Evolutionary conservation across 64 coral and sea anemone genomes (phyloP).

Genomic region (Stichodactyla mertensii): DNA sequence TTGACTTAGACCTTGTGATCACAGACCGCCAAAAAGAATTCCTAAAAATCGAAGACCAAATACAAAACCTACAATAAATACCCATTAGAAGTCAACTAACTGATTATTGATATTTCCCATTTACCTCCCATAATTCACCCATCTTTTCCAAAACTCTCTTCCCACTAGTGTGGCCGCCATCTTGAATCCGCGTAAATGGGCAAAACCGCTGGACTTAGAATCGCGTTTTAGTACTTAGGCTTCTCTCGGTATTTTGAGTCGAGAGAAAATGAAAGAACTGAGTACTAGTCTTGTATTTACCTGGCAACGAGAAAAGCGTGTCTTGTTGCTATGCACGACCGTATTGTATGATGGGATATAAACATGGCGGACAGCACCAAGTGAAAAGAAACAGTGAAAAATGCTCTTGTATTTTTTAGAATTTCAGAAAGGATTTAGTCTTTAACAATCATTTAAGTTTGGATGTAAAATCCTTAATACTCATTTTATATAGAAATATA

Average conservation of each 20-base stretch:
- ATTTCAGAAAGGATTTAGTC: neutral
- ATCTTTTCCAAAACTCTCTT: slow-evolving; percentile 26
- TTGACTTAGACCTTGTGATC: neutral
- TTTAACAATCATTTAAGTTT: neutral
- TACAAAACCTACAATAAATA: neutral
- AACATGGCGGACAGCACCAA: neutral
- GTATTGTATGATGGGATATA: neutral
- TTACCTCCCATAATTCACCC: slow-evolving; percentile 22
- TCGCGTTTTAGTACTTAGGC: neutral
- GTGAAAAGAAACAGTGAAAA: neutral
- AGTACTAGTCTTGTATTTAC: neutral
- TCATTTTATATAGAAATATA: neutral
- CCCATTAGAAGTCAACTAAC: neutral
- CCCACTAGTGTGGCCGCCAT: slow-evolving; percentile 34
- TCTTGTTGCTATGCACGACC: slow-evolving; percentile 13
- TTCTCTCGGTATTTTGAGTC: neutral
- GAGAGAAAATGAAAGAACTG: neutral
- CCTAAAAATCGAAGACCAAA: slow-evolving; percentile 8
- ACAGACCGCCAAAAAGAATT: slow-evolving; percentile 2
- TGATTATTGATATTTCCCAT: neutral
- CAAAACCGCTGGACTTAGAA: neutral
- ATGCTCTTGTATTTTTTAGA: neutral
- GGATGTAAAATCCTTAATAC: neutral
- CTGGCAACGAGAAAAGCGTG: neutral
- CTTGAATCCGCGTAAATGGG: slow-evolving; percentile 18